Evolutionary conservation across 2,888 invertebrate genomes (phyloP).

Genomic region (Taphrorychus bicolor): DNA sequence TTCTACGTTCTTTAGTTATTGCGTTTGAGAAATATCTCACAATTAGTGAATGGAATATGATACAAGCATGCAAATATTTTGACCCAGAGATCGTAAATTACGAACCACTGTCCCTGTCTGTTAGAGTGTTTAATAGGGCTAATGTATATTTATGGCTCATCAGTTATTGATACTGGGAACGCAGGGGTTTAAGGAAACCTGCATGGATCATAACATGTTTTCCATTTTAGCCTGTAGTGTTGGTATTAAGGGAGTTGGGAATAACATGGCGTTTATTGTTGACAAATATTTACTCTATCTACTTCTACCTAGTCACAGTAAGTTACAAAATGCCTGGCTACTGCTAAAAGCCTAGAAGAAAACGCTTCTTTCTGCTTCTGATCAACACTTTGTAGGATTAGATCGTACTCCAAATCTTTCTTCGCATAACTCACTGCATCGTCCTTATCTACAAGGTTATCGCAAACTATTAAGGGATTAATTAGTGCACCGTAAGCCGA

Average conservation of each 20-base stretch:
- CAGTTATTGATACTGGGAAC: conserved; percentile 43
- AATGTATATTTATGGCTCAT: conserved; percentile 46
- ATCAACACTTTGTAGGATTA: conserved; percentile 17
- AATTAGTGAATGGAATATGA: too few relatives aligned
- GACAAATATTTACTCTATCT: not conserved
- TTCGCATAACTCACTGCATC: conserved; percentile 21
- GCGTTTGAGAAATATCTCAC: not conserved
- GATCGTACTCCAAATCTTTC: conserved; percentile 16
- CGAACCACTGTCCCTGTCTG: conserved; percentile 12
- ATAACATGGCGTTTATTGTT: not conserved
- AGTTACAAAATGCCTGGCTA: conserved; percentile 15
- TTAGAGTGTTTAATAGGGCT: conserved; percentile 37
- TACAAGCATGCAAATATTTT: too few relatives aligned
- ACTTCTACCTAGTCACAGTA: not conserved
- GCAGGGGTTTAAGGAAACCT: conserved; percentile 35
- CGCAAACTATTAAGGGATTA: conserved; percentile 17
- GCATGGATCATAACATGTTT: conserved; percentile 36
- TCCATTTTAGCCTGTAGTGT: conserved; percentile 20
- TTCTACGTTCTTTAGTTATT: not conserved
- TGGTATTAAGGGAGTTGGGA: not conserved
- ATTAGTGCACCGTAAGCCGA: conserved; percentile 32
- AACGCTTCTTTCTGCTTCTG: conserved; percentile 16
- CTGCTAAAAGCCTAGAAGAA: conserved; percentile 18
- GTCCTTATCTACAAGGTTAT: conserved; percentile 18
- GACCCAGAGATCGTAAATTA: not conserved